Evolutionary conservation across 2,113 vertebrate species (phyloP), one percentile per base, ranked within the genome.

Genomic region (Actenoides lindsayi): DNA sequence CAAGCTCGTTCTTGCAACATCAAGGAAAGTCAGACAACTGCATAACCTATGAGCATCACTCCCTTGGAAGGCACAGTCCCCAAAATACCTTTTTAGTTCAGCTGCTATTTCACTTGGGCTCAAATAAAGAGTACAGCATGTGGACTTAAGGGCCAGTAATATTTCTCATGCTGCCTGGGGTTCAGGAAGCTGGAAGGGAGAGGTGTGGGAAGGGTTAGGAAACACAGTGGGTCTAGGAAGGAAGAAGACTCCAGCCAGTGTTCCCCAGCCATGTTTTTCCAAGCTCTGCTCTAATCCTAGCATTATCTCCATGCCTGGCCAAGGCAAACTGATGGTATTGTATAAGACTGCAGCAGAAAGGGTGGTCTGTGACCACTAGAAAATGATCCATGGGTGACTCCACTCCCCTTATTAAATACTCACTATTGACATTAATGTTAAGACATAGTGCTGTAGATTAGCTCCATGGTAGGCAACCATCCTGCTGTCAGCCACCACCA

Each of bases 401-500:
- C n/a, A 35, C 33, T 65, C 0, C 27, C 31, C 31, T 28, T 20
- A 60, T 42, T 77, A 42, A 83, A 94, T 97, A 99, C 99, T 99
- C 98, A 99, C 99, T 97, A 99, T 99, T 85, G 99, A 99, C 99
- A 99, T 99, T 53, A 99, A 96, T 0, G 99, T 99, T 94, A 99
- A 98, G 91, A 99, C 98, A 95, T 99, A 99, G 98, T 99, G 99
- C 96, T 99, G 99, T 23, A 99, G 98, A 96, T 99, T 99, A 96
- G 98, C 98, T 96, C 99, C 98, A 5, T 99, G 99, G 97, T 99
- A 99, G 74, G 98, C 98, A 41, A 99, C 99, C 99, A 99, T 99
- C 97, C 98, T 99, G 97, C 98, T 99, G 98, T 99, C 99, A 73
- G 99, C 99, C 74, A 99, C 99, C 96, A 99, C 99, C 99, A 99